Percentiles rank a stretch among this genome's conserved stretches.
Evolutionary conservation across 2,113 vertebrate genomes (phyloP).

Genomic region (Otus sunia): DNA sequence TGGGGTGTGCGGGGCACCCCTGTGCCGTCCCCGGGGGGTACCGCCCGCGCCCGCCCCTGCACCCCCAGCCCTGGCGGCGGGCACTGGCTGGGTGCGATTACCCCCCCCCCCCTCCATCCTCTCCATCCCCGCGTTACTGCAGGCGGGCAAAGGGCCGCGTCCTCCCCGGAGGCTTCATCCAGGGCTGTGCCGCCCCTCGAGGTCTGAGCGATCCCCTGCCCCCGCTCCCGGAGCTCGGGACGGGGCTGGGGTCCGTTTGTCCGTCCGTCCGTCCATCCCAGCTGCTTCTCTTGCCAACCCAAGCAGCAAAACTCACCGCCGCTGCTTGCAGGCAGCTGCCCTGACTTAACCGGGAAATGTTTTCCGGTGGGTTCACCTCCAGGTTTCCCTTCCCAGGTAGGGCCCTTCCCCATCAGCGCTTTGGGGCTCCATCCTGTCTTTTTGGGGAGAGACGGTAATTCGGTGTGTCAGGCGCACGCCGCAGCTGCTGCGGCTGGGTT

Average conservation of each 20-base stretch:
- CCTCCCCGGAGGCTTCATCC: background rate
- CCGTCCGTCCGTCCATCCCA: background rate
- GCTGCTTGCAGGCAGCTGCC: background rate
- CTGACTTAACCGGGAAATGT: background rate
- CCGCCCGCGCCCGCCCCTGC: background rate
- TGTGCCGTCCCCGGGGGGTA: background rate
- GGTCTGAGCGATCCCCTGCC: background rate
- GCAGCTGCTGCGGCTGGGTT: constrained; percentile 44
- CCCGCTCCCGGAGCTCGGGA: accelerated
- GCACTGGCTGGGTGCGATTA: background rate
- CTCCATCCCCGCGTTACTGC: background rate
- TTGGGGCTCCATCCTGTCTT: accelerated
- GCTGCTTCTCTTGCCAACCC: background rate
- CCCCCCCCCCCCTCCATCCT: background rate
- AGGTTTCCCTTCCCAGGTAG: background rate
- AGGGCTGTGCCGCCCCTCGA: background rate
- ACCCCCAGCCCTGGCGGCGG: background rate
- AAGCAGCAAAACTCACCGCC: background rate
- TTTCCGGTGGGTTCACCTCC: background rate
- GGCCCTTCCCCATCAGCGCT: background rate
- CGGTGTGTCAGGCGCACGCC: background rate
- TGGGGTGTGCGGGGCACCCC: background rate
- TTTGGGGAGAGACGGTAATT: background rate
- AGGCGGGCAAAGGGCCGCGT: background rate
- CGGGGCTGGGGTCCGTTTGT: background rate